Percentiles rank a stretch among this genome's conserved stretches.
Conservation (phyloP, 2,113 vertebrate genomes). For the Desmodus rotundus region DNA sequence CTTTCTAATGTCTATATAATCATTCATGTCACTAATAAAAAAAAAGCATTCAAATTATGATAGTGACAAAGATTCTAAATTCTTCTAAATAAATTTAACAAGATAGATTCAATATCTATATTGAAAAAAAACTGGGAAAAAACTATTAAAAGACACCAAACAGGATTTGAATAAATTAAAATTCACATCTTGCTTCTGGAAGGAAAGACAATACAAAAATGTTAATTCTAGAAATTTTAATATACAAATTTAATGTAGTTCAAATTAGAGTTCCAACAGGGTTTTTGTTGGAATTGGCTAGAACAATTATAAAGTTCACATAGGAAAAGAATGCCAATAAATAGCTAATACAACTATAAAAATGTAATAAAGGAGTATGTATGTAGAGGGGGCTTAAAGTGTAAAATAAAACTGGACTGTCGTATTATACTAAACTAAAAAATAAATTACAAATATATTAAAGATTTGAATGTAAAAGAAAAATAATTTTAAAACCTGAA, state of each 20-base stretch:
- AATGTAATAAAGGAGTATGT: neutral
- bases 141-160: neutral
- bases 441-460: neutral
- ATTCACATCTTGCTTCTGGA: neutral
- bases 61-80: conserved; percentile 19
- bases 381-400: neutral
- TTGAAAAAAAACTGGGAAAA: neutral
- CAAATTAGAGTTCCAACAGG: neutral
- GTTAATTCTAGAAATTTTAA: conserved; percentile 20
- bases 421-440: neutral
- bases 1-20: neutral
- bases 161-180: neutral
- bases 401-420: neutral
- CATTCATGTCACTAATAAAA: conserved; percentile 1
- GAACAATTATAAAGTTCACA: conserved; percentile 8
- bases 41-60: conserved; percentile 22
- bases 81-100: conserved; percentile 14
- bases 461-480: neutral
- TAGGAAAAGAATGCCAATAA: neutral
- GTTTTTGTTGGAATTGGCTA: neutral
- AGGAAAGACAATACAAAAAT: conserved; percentile 4
- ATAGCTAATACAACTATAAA: neutral
- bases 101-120: neutral
- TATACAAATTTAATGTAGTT: neutral
- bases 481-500: neutral